Evolutionary conservation across 2,113 vertebrate genomes (phyloP).

Genomic region (Prionailurus bengalensis): DNA sequence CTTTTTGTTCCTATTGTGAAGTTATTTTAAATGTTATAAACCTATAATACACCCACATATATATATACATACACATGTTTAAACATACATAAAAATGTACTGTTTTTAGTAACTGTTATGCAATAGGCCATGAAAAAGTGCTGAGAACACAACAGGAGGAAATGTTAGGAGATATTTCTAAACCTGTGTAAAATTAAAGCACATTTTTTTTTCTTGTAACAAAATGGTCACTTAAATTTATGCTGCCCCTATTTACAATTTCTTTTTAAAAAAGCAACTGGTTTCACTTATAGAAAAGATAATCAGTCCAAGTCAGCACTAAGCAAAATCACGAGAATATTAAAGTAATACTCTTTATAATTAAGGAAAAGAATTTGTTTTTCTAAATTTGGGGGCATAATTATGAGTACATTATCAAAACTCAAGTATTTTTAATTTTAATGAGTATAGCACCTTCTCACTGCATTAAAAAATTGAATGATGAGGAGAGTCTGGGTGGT

Average conservation of each 20-base stretch:
- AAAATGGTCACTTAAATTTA: conserved; percentile 11
- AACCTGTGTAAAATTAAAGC: conserved; percentile 36
- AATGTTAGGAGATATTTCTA: conserved; percentile 33
- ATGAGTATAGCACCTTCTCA: conserved; percentile 2
- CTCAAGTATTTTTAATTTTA: conserved; percentile 48
- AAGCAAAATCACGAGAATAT: not conserved
- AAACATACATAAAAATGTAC: not conserved
- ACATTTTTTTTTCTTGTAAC: not conserved
- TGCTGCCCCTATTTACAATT: conserved; percentile 15
- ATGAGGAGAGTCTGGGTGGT: not conserved
- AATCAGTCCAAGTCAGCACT: conserved; percentile 32
- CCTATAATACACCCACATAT: not conserved
- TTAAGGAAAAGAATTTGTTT: conserved; percentile 11
- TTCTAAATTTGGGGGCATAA: conserved; percentile 49
- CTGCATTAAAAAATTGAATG: conserved; percentile 32
- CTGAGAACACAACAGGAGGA: not conserved
- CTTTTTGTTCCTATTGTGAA: conserved; percentile 93
- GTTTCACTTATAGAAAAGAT: conserved; percentile 2
- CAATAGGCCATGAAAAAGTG: conserved; percentile 38
- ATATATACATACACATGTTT: not conserved
- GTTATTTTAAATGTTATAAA: conserved; percentile 57
- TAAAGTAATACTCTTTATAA: conserved; percentile 8
- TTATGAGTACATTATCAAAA: conserved; percentile 4
- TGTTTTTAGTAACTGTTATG: conserved; percentile 18
- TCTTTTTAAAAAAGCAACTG: not conserved